Evolutionary conservation across 1,140 invertebrate genomes (phyloP).

Genomic region (Drusus annulatus): DNA sequence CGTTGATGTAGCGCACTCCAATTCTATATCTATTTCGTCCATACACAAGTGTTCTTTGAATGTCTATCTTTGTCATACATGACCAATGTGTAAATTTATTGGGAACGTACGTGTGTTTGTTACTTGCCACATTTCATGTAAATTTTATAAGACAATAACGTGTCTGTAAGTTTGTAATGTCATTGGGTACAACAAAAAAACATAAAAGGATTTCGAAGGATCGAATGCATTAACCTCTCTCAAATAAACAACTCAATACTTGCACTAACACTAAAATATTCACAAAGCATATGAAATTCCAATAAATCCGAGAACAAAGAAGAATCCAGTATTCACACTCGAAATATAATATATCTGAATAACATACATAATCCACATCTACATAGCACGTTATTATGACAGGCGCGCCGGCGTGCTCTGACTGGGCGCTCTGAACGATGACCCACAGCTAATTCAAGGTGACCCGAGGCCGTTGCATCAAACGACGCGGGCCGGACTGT

Average conservation of each 20-base stretch:
- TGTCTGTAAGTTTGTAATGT: too few relatives aligned
- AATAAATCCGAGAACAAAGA: neutral
- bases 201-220: neutral
- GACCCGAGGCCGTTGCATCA: constrained; percentile 55
- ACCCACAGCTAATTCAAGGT: constrained; percentile 52
- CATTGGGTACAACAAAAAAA: too few relatives aligned
- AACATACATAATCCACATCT: neutral
- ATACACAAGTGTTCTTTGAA: too few relatives aligned
- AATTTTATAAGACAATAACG: too few relatives aligned
- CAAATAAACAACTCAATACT: neutral
- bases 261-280: neutral
- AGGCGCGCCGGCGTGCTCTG: neutral
- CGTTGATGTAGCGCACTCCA: too few relatives aligned
- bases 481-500: constrained; percentile 31
- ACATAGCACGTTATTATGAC: neutral
- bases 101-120: too few relatives aligned
- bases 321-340: neutral
- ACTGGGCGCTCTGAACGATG: constrained; percentile 48
- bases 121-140: too few relatives aligned
- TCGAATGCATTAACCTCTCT: neutral
- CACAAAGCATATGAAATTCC: too few relatives aligned
- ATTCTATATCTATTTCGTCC: too few relatives aligned
- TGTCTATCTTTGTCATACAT: too few relatives aligned
- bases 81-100: too few relatives aligned
- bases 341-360: neutral